These are phyloP conservation scores for Carollia perspicillata DNA, from an alignment of 2,113 vertebrate genomes.

Conservation along the genomic window DNA sequence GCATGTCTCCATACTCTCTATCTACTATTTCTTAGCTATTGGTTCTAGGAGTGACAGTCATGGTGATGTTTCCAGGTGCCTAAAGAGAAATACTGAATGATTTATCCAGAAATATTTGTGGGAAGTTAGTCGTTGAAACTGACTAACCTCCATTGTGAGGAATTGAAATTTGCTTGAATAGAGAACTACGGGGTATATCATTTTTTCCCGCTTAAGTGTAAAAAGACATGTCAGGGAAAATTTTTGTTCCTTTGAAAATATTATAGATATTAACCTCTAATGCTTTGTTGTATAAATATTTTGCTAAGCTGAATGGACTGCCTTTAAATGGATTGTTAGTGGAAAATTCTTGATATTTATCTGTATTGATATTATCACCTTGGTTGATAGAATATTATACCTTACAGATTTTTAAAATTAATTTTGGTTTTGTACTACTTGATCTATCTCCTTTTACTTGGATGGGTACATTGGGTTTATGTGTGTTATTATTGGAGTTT, in stretches of 20 bases:
- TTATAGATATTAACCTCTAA: slow-evolving; percentile 45
- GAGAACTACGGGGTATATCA: not conserved
- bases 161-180: slow-evolving; percentile 43
- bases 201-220: slow-evolving; percentile 11
- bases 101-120: slow-evolving; percentile 48
- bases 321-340: not conserved
- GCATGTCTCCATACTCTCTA: slow-evolving; percentile 17
- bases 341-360: not conserved
- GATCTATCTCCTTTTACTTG: not conserved
- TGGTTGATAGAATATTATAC: not conserved
- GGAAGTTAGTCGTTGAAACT: slow-evolving; percentile 5
- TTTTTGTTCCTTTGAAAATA: slow-evolving; percentile 45
- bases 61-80: not conserved
- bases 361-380: not conserved
- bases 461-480: not conserved
- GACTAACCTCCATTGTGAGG: not conserved
- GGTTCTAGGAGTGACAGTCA: slow-evolving; percentile 1
- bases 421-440: not conserved
- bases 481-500: not conserved
- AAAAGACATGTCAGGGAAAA: not conserved
- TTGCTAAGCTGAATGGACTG: not conserved
- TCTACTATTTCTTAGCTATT: slow-evolving; percentile 35
- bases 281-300: not conserved
- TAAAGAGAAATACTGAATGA: slow-evolving; percentile 29
- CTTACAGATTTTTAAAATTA: not conserved